Percentiles rank a stretch among this genome's conserved stretches.
Evolutionary conservation across 2,113 vertebrate genomes (phyloP).

Genomic region (Perca schrenkii): DNA sequence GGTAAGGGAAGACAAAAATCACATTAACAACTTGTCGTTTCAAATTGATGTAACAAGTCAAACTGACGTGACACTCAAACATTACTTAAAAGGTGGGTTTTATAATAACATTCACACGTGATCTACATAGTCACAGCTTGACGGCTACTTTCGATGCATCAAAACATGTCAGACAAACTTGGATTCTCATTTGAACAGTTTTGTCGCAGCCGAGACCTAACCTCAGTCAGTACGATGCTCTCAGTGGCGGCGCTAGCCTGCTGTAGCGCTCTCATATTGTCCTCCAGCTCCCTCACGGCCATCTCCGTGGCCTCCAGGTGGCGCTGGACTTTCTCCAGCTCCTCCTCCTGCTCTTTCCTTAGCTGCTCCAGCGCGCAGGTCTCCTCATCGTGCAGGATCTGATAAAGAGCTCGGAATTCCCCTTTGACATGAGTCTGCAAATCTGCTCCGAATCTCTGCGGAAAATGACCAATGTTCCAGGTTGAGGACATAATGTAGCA

Average conservation of each 20-base stretch:
- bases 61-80: background rate
- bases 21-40: conserved; percentile 13
- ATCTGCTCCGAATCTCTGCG: conserved; percentile 73
- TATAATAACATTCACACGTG: background rate
- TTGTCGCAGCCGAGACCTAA: conserved; percentile 32
- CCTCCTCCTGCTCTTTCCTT: conserved; percentile 75
- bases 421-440: conserved; percentile 80
- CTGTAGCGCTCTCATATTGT: conserved; percentile 70
- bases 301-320: conserved; percentile 73
- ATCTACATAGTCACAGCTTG: background rate
- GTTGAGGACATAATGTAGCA: background rate
- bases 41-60: background rate
- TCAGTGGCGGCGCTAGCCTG: conserved; percentile 62
- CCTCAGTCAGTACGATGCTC: conserved; percentile 75
- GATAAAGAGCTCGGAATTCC: conserved; percentile 86
- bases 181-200: background rate
- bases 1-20: conserved; percentile 26
- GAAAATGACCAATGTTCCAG: background rate
- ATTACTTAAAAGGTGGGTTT: background rate
- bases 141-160: background rate
- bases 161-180: background rate
- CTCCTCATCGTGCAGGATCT: conserved; percentile 87
- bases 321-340: conserved; percentile 72
- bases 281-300: conserved; percentile 77
- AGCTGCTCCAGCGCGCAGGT: conserved; percentile 81